These are phyloP conservation scores for Protomyctophum bolini DNA, from an alignment of 2,113 vertebrate genomes.

Conservation along the genomic window DNA sequence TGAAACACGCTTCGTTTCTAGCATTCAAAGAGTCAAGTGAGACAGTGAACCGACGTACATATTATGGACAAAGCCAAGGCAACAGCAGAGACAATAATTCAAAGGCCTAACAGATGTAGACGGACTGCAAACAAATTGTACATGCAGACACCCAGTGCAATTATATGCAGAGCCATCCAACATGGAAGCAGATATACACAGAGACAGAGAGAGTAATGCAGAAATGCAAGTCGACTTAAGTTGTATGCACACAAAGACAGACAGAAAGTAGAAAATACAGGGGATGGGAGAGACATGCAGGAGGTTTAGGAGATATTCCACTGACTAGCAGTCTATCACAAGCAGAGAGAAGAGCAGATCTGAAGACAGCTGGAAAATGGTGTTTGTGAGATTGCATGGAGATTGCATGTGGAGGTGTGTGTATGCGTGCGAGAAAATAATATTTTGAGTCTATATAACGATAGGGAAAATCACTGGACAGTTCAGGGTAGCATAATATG, in stretches of 20 bases:
- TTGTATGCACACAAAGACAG: background rate
- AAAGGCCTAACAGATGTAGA: no score
- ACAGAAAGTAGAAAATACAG: conserved; percentile 3
- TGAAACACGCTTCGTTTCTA: no score
- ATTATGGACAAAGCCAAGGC: no score
- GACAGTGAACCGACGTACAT: no score
- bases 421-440: background rate
- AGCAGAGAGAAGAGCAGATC: conserved; percentile 1
- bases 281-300: conserved; percentile 46
- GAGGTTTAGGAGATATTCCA: conserved; percentile 15
- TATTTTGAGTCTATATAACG: no score
- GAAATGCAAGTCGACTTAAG: background rate
- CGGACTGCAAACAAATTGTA: no score
- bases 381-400: background rate
- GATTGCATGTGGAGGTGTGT: background rate
- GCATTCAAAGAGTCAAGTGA: no score
- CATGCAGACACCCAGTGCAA: no score
- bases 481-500: no score
- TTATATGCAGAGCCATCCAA: background rate
- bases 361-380: background rate
- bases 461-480: no score
- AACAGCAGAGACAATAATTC: no score
- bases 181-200: background rate
- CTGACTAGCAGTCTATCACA: conserved; percentile 1
- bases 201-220: background rate